Evolutionary conservation across 2,888 invertebrate species (phyloP).

Genomic region (Deroplatys truncata): DNA sequence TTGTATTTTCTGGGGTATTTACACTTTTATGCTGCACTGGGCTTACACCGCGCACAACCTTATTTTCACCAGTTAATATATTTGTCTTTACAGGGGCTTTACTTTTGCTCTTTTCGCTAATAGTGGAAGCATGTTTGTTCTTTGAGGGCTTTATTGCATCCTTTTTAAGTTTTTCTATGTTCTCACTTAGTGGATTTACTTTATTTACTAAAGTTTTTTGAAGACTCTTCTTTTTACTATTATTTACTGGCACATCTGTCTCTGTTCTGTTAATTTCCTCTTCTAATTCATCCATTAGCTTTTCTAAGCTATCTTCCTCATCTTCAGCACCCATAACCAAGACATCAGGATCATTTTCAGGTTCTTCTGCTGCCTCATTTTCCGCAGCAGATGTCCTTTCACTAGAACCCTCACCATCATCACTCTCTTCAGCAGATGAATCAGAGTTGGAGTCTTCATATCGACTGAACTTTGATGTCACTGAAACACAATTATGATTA

Average conservation of each 20-base stretch:
- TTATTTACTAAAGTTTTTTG: background rate
- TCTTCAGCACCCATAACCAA: constrained; percentile 37
- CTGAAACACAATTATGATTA: constrained; percentile 31
- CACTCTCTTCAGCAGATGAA: constrained; percentile 41
- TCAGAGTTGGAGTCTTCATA: constrained; percentile 46
- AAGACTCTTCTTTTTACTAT: background rate
- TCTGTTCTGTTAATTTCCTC: constrained; percentile 42
- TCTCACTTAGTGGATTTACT: background rate
- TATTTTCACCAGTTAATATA: background rate
- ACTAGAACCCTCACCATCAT: constrained; percentile 27
- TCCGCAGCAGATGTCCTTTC: background rate
- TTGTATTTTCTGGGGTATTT: background rate
- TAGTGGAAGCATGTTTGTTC: background rate
- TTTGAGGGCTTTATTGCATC: background rate
- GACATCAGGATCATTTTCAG: constrained; percentile 22
- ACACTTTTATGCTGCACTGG: background rate
- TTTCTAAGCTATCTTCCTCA: constrained; percentile 50
- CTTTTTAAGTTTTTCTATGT: background rate
- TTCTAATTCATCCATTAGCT: constrained; percentile 52
- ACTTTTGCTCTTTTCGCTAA: background rate
- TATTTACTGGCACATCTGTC: background rate
- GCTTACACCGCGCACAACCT: background rate
- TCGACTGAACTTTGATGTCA: constrained; percentile 48
- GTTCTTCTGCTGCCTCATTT: constrained; percentile 37
- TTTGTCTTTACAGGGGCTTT: background rate